Evolutionary conservation across 2,888 invertebrate genomes (phyloP), one percentile per base, ranked within the genome.

Genomic region (Eupithecia exiguata): DNA sequence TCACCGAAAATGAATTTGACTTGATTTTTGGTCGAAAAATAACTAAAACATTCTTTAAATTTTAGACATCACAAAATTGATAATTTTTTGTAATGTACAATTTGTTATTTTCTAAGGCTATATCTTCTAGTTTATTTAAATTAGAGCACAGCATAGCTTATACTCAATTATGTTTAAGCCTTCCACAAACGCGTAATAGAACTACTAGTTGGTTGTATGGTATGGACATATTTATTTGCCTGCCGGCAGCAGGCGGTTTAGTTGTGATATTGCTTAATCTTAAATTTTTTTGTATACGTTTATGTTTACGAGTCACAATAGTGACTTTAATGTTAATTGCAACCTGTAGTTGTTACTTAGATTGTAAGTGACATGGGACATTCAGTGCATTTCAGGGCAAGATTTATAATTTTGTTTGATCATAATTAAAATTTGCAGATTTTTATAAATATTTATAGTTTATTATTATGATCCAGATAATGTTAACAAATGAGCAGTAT

Each of bases 251-350:
- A 85, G 92, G 90, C 82, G 83, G 86, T 93, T 94, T 91, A 93
- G 94, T 94, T 94, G 94, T 94, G 94, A 94, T 94, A 94, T 94
- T 90, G 92, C 87, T 87, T 92, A 92, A 91, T 90, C 84, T 92
- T 87, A 92, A 90, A 3, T 86, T 87, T 91, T n/a, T 92, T 92
- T 89, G 94, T 94, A 94, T 94, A 94, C 94, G 94, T 94, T 94
- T 92, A 91, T 87, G 90, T 92, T 92, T 89, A 89, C 78, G 76
- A 85, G 93, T 94, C 92, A 89, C 87, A 75, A 70, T 71, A 79
- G 90, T 93, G 94, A 93, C 93, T 88, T 90, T 92, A 93, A 93
- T 92, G 71, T 90, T 91, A 90, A 87, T 87, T 86, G 87, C 89
- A 86, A 88, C 88, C 88, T 87, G 85, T 86, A 87, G 86, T 83